phyloP scores from a whole-genome alignment of 2,888 invertebrate genomes.

The Monoplex corrugatus region DNA sequence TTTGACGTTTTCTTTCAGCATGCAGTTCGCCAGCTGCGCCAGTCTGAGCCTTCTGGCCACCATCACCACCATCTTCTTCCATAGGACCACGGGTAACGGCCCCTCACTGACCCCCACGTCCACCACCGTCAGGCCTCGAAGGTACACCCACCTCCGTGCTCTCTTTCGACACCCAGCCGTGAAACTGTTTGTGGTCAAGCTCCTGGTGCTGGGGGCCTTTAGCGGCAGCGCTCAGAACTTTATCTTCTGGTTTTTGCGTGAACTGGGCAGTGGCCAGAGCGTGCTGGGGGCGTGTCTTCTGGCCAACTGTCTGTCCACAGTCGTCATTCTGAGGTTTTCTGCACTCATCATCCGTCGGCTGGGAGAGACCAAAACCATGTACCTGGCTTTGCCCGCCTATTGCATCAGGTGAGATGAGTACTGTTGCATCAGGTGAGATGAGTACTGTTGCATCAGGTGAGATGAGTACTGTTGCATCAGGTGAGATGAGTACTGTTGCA shows the following conservation, averaged over 20 bases:
- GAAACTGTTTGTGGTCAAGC: slow-evolving; percentile 89
- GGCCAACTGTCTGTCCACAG: slow-evolving; percentile 59
- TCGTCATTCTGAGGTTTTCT: slow-evolving; percentile 82
- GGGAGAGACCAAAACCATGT: slow-evolving; percentile 89
- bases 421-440: no score
- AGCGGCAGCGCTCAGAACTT: slow-evolving; percentile 95
- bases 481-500: no score
- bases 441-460: no score
- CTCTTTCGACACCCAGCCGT: slow-evolving; percentile 42
- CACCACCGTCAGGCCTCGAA: background rate
- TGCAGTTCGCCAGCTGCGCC: slow-evolving; percentile 11
- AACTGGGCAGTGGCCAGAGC: slow-evolving; percentile 57
- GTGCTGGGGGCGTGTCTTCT: slow-evolving; percentile 67
- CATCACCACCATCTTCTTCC: slow-evolving; percentile 1
- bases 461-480: no score
- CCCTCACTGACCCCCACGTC: background rate
- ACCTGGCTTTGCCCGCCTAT: slow-evolving; percentile 89
- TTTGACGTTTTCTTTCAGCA: background rate
- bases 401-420: slow-evolving; percentile 82
- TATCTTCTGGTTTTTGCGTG: slow-evolving; percentile 89
- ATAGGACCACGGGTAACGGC: background rate
- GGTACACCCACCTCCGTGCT: slow-evolving; percentile 7
- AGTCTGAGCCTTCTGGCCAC: background rate
- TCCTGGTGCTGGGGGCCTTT: slow-evolving; percentile 91
- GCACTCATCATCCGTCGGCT: slow-evolving; percentile 85